phyloP scores from a whole-genome alignment of 2,888 invertebrate species.

The Chrysodeixis includens region DNA sequence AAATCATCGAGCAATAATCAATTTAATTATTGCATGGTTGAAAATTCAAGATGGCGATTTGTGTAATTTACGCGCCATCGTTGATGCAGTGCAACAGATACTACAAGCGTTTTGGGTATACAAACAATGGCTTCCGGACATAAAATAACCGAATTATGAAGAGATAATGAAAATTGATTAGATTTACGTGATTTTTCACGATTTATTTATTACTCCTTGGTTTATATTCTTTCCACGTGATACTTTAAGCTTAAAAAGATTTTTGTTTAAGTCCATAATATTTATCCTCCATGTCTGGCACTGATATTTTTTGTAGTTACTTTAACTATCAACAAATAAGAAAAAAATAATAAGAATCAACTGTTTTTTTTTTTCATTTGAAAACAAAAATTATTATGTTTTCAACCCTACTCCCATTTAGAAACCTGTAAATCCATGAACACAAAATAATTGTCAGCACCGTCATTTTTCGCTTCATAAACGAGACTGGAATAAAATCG shows the following conservation, averaged over 20 bases:
- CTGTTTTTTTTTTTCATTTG: too few relatives aligned
- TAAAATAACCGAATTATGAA: constrained; percentile 22
- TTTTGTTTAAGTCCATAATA: too few relatives aligned
- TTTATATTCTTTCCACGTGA: too few relatives aligned
- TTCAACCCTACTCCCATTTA: neutral
- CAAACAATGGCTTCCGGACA: constrained; percentile 46
- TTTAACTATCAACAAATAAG: too few relatives aligned
- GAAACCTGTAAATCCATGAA: neutral
- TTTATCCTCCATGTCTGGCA: too few relatives aligned
- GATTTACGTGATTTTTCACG: too few relatives aligned
- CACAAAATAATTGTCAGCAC: neutral
- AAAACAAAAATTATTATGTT: neutral
- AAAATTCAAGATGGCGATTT: constrained; percentile 43
- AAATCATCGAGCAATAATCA: constrained; percentile 29
- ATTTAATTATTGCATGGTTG: constrained; percentile 40
- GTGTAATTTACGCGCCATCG: constrained; percentile 30
- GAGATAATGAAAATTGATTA: too few relatives aligned
- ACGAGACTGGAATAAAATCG: constrained; percentile 42
- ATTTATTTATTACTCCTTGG: too few relatives aligned
- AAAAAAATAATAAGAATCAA: constrained; percentile 28
- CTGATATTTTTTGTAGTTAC: too few relatives aligned
- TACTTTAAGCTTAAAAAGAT: too few relatives aligned
- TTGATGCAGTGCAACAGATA: constrained; percentile 24
- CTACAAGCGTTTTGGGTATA: constrained; percentile 41
- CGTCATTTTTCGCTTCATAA: neutral